Evolutionary conservation across 37 sponge, comb jelly and placozoan genomes (phyloP).

Genomic region (Haliclona indistincta): DNA sequence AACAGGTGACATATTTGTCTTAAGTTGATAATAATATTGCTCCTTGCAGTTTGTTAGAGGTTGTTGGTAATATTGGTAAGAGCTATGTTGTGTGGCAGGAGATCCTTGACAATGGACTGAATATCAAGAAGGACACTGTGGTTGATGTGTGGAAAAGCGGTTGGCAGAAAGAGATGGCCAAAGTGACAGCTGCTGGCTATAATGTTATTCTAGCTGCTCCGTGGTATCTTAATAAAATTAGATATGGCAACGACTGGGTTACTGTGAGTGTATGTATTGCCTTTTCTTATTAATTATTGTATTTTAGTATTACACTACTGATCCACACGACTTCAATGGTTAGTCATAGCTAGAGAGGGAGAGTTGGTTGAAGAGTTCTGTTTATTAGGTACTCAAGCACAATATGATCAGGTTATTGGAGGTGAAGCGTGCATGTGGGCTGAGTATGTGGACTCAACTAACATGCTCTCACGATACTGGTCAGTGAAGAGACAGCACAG

Average conservation of each 20-base stretch:
- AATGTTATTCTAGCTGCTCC: conserved; percentile 81
- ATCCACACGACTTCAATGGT: conserved; percentile 80
- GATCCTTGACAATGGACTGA: conserved; percentile 87
- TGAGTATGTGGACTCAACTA: conserved; percentile 90
- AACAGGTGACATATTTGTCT: too few relatives aligned
- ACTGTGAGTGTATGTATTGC: conserved; percentile 31
- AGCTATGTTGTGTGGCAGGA: conserved; percentile 98
- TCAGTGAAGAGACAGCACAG: conserved; percentile 35
- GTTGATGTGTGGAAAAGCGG: conserved; percentile 91
- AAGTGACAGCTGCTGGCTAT: conserved; percentile 66
- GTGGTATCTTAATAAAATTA: conserved; percentile 90
- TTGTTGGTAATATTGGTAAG: conserved; percentile 52
- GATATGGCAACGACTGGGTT: conserved; percentile 78
- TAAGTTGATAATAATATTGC: too few relatives aligned
- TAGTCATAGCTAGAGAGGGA: neutral
- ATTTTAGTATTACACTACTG: conserved; percentile 73
- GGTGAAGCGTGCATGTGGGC: conserved; percentile 92
- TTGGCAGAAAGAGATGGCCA: conserved; percentile 67
- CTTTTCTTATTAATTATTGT: neutral
- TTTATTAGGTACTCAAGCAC: conserved; percentile 60
- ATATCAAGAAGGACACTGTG: conserved; percentile 75
- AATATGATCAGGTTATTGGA: conserved; percentile 84
- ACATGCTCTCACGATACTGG: conserved; percentile 83
- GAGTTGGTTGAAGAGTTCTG: neutral
- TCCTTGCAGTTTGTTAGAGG: too few relatives aligned